Conservation (phyloP, 2,888 invertebrate species). For the Pocota personata region DNA sequence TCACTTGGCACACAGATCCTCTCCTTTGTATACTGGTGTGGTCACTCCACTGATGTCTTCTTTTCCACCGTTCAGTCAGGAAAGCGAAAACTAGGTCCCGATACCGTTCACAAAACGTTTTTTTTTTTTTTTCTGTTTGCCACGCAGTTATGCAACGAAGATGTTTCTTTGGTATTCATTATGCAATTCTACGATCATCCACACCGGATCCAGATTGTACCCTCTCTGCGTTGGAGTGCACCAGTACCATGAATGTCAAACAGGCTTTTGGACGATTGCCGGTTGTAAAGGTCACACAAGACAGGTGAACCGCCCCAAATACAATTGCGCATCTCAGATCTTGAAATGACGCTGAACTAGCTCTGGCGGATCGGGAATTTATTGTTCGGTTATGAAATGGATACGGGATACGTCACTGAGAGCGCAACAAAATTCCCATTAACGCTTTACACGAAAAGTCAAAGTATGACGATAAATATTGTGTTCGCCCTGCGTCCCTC, state of each 20-base stretch:
- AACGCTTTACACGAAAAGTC: constrained; percentile 64
- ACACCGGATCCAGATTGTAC: constrained; percentile 56
- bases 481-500: not conserved
- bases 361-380: constrained; percentile 45
- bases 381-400: constrained; percentile 55
- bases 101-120: constrained; percentile 44
- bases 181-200: constrained; percentile 42
- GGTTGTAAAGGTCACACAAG: constrained; percentile 66
- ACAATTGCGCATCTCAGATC: constrained; percentile 59
- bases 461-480: constrained; percentile 62
- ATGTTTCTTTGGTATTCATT: constrained; percentile 28
- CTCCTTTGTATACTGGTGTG: constrained; percentile 41
- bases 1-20: constrained; percentile 25
- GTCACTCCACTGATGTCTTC: constrained; percentile 48
- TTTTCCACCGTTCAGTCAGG: constrained; percentile 9
- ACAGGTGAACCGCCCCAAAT: constrained; percentile 71
- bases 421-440: constrained; percentile 35
- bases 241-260: constrained; percentile 56
- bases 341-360: constrained; percentile 31
- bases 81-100: constrained; percentile 68
- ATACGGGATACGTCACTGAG: constrained; percentile 17
- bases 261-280: constrained; percentile 53
- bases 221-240: not conserved
- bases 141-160: constrained; percentile 69
- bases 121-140: no score